Conservation (phyloP, 2,888 invertebrate species). For the Papilio gigon region DNA sequence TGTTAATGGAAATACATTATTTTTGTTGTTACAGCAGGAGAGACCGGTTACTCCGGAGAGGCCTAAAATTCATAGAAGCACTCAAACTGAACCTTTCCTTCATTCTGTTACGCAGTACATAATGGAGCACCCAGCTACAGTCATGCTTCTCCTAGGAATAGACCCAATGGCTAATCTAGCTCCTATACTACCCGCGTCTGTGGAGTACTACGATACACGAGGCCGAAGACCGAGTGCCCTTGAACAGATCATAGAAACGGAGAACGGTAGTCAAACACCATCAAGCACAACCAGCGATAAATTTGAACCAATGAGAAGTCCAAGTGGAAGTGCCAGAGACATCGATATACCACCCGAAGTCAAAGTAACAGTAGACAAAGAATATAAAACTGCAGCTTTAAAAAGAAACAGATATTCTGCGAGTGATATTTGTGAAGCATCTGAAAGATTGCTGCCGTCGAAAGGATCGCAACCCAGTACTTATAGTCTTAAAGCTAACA, state of each 20-base stretch:
- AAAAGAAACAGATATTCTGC: constrained; percentile 85
- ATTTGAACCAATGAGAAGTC: constrained; percentile 62
- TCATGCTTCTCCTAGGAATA: constrained; percentile 87
- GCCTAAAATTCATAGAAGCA: constrained; percentile 71
- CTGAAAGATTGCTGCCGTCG: constrained; percentile 80
- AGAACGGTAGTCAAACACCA: constrained; percentile 73
- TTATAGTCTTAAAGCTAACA: constrained; percentile 84
- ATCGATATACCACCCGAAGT: constrained; percentile 63
- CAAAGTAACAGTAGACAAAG: constrained; percentile 64
- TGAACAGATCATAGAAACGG: constrained; percentile 76
- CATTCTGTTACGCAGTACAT: constrained; percentile 85
- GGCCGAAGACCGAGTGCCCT: constrained; percentile 70
- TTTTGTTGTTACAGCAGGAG: constrained; percentile 62
- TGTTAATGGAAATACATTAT: not conserved
- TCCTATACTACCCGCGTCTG: constrained; percentile 68
- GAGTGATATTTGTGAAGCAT: constrained; percentile 85
- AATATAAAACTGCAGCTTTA: constrained; percentile 57
- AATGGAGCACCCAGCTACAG: constrained; percentile 87
- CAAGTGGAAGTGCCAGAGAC: constrained; percentile 66
- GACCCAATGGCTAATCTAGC: constrained; percentile 82
- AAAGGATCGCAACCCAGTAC: constrained; percentile 83
- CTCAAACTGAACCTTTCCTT: constrained; percentile 85
- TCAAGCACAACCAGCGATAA: constrained; percentile 73
- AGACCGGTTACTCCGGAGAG: constrained; percentile 71
- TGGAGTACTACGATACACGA: constrained; percentile 76